Conservation (phyloP, 2,113 vertebrate genomes). For the Lophius piscatorius region DNA sequence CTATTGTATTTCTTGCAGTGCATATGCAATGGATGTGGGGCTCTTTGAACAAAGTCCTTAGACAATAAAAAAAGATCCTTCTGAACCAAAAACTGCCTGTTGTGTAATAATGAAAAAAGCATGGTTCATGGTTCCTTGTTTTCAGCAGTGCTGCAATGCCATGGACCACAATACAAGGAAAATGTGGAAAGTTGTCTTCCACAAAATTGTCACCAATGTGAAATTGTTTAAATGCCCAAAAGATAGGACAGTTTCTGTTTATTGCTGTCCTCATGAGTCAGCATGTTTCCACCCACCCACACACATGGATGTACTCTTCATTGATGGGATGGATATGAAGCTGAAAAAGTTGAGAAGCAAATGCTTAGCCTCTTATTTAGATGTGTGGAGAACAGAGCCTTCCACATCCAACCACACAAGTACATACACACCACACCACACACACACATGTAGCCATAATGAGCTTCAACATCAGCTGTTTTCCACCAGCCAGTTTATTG, state of each 20-base stretch:
- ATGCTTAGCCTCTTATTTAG: slow-evolving; percentile 64
- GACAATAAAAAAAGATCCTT: no score
- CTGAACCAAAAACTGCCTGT: no score
- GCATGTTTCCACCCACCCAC: slow-evolving; percentile 55
- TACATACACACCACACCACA: slow-evolving; percentile 39
- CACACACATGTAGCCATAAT: slow-evolving; percentile 42
- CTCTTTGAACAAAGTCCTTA: no score
- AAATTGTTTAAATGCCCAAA: slow-evolving; percentile 44
- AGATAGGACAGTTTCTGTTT: slow-evolving; percentile 60
- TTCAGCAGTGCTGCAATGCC: slow-evolving; percentile 11
- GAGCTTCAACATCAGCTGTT: slow-evolving; percentile 72
- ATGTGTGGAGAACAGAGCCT: slow-evolving; percentile 64
- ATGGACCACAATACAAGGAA: slow-evolving; percentile 18
- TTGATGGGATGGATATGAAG: slow-evolving; percentile 49
- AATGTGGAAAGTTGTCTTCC: slow-evolving; percentile 27
- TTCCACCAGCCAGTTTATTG: slow-evolving; percentile 69
- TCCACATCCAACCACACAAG: slow-evolving; percentile 53
- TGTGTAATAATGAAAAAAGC: neutral
- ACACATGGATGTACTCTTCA: slow-evolving; percentile 56
- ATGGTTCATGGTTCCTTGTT: slow-evolving; percentile 6
- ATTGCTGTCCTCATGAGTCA: slow-evolving; percentile 39
- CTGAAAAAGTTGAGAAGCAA: slow-evolving; percentile 46
- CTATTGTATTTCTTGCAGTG: no score
- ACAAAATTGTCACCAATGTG: slow-evolving; percentile 37
- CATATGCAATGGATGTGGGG: no score